Conservation (phyloP, 2,888 invertebrate species). For the Sturmia bella region DNA sequence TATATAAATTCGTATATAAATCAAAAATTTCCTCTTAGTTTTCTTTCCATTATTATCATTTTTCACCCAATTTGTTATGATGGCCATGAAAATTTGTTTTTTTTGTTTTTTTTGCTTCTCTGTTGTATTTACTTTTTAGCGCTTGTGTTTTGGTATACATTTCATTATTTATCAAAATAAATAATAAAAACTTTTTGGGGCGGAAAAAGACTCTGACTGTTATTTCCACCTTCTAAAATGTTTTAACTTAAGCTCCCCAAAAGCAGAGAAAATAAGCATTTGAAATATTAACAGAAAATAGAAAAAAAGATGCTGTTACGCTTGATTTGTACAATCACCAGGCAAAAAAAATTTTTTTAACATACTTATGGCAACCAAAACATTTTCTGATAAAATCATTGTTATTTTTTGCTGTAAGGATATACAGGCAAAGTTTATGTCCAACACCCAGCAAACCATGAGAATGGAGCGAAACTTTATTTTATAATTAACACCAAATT, state of each 20-base stretch:
- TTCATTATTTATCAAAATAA: slow-evolving; percentile 45
- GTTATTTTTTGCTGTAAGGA: not conserved
- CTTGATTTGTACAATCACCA: slow-evolving; percentile 73
- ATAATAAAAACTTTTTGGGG: slow-evolving; percentile 9
- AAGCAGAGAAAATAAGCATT: not conserved
- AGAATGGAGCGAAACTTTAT: no score
- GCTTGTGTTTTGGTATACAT: slow-evolving; percentile 45
- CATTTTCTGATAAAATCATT: not conserved
- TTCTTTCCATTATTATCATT: slow-evolving; percentile 39
- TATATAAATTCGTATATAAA: slow-evolving; percentile 49
- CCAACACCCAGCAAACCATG: no score
- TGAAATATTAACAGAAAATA: slow-evolving; percentile 20
- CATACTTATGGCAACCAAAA: slow-evolving; percentile 66
- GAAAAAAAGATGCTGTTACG: slow-evolving; percentile 78
- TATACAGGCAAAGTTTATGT: no score
- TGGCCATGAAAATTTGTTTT: slow-evolving; percentile 35
- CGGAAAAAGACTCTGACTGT: not conserved
- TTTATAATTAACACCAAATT: no score
- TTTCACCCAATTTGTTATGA: slow-evolving; percentile 59
- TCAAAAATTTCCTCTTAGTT: slow-evolving; percentile 24
- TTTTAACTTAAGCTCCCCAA: not conserved
- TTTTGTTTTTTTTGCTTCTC: slow-evolving; percentile 35
- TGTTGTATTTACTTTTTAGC: slow-evolving; percentile 24
- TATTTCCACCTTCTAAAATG: slow-evolving; percentile 35
- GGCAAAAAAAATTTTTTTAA: slow-evolving; percentile 74